phyloP scores from a whole-genome alignment of 2,797 vertebrate species.

The Hyperoplus immaculatus region DNA sequence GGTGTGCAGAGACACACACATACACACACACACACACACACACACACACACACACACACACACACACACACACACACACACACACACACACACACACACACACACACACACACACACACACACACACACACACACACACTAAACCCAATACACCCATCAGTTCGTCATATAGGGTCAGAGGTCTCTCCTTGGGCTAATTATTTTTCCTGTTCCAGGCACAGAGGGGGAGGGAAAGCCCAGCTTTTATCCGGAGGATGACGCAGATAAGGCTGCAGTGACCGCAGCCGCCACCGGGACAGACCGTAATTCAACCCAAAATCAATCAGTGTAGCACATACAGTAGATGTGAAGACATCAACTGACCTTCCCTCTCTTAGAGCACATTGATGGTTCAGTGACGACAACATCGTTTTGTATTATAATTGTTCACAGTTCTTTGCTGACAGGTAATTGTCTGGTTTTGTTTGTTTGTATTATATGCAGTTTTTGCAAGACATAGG shows the following conservation, averaged over 20 bases:
- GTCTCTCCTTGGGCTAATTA: conserved; percentile 63
- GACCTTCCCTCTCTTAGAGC: conserved; percentile 26
- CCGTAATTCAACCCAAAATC: conserved; percentile 33
- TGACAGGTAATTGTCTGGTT: not conserved
- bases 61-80: conserved; percentile 26
- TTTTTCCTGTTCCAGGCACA: conserved; percentile 56
- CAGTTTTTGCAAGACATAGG: not conserved
- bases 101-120: conserved; percentile 25
- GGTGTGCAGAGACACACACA: conserved; percentile 19
- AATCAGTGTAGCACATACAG: conserved; percentile 41
- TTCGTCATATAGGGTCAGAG: conserved; percentile 55
- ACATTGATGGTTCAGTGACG: not conserved
- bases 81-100: conserved; percentile 17
- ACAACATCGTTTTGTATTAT: not conserved
- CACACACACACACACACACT: not conserved
- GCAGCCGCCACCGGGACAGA: conserved; percentile 18
- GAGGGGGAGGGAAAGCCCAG: conserved; percentile 1
- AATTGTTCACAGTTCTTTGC: not conserved
- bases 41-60: conserved; percentile 11
- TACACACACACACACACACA: conserved; percentile 18
- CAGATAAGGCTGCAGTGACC: conserved; percentile 23
- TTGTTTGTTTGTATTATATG: not conserved
- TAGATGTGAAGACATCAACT: conserved; percentile 12
- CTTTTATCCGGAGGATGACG: conserved; percentile 66
- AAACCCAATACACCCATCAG: conserved; percentile 12